Base-by-base conservation (phyloP, 2,113 vertebrate species). In the Ophiodon elongatus region DNA sequence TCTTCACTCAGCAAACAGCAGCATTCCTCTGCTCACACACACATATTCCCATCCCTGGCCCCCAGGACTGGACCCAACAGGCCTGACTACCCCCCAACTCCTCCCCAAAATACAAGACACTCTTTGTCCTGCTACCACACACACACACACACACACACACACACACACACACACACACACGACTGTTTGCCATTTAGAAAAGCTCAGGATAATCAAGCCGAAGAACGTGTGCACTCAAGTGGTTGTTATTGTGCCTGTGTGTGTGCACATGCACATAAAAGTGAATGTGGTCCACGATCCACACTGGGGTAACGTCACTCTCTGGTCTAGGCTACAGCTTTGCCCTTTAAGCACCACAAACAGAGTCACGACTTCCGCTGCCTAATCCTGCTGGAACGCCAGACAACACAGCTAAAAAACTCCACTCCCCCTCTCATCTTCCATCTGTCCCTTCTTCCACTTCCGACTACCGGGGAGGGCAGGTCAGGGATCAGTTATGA, bases 1-100 rank as follows among this genome's bases (percentile, higher is more conserved):
- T 94, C 91, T 90, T 93, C 91, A 87, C 92, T 94, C 91, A 80
- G 89, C 91, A 93, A 93, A 93, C 93, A 93, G 90, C 91, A 88
- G 88, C 89, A 93, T 94, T 93, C 93, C 89, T 86, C 59, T 37
- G 79, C 86, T 71, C 56, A 83, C 41, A 43, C 41, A 43, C 17
- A 47, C 45, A 52, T 71, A 86, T 87, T 89, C 92, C 92, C 91
- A 92, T 88, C 93, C 74, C 65, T 80, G 89, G 87, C 91, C 94
- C 90, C 91, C 87, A 93, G 88, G 85, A 91, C 85, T 81, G 92
- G 88, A 94, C 90, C 88, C 91, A 93, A 90, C 91, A 94, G 89
- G 86, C 86, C 85, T 65, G 78, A 75, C 71, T 76, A 75, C 79
- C 74, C 84, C 77, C 78, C 78, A 74, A 79, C 76, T 64, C 82